Base-by-base conservation (phyloP, 2,797 vertebrate species). In the Danio aesculapii region DNA sequence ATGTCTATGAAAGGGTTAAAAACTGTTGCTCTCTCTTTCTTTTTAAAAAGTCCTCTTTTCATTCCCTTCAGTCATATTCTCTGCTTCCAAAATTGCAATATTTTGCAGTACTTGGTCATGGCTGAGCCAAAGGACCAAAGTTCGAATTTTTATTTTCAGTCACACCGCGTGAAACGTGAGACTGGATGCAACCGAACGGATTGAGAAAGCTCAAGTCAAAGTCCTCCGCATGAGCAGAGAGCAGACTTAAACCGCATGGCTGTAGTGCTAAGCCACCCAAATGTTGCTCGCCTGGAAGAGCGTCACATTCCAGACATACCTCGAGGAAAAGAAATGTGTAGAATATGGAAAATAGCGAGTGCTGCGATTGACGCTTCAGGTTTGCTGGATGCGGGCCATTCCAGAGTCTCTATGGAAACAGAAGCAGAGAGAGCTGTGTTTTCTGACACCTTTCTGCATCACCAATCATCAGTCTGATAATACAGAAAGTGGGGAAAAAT, bases 391-490 rank as follows among this genome's bases (percentile, higher is more conserved):
- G 41, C 46, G 21, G 55, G 77, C 71, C 62, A 79, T 64, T 71
- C 50, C n/a, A 75, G 74, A 16, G 64, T 74, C 79, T 67, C 66
- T 49, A 83, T 55, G 75, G 66, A 73, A 83, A 78, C 57, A 49
- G 77, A 83, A 62, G 64, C 64, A 53, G 43, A 84, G 43, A 79
- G 69, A 67, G 30, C 21, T 62, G 68, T 63, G 46, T 70, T n/a
- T 50, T 77, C 44, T 46, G 63, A 74, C 69, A 72, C 67, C 47
- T 72, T 77, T 73, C 76, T 82, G 75, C 59, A 76, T 64, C 75
- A 41, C 52, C 75, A 81, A 70, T 83, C 81, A 63, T 55, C 75
- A 71, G 64, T 61, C 64, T 83, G 77, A 77, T 79, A 75, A 77
- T 53, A 3, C 62, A 79, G 47, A 39, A 30, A 79, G 73, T 81